Evolutionary conservation across 2,888 invertebrate genomes (phyloP), one percentile per base, ranked within the genome.

Genomic region (Morpho deidamia): DNA sequence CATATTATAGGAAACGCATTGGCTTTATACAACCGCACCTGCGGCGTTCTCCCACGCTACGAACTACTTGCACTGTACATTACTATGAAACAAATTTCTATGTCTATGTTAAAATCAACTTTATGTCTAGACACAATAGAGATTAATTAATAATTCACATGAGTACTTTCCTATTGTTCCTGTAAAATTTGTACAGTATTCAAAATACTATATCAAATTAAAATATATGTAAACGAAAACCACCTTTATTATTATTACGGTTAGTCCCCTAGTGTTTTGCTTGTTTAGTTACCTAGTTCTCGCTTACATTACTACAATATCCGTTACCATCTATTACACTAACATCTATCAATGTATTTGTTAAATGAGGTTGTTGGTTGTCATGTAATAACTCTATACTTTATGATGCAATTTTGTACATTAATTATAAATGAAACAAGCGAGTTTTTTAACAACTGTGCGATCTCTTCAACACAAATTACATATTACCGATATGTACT

Each of bases 41-140:
- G 88, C 88, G 76, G 74, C 72, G 61, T 58, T 70, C 80, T 89
- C 88, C 87, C 88, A 89, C 88, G 88, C 68, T 72, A 68, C 69
- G 67, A 67, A 63, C 68, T 74, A 69, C 61, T 53, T 51, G 53
- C 56, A 61, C 58, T 54, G 48, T 49, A 49, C 39, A 50, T 39
- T 38, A 53, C 56, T 59, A 48, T 42, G 38, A 53, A 46, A 52
- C 43, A 35, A 37, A 39, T 14, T 38, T 23, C 4, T 23, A 44
- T 10, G 8, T 32, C 46, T 10, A 23, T 32, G 11, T n/a, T 12
- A 56, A 53, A 55, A 44, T 55, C 39, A 50, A 41, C 42, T 34
- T 47, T 58, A 50, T 14, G 0, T 0, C 11, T 32, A 35, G 12
- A 12, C 5, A 5, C 35, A 40, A 44, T 45, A 59, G 44, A 48